Percentiles rank a stretch among this genome's conserved stretches.
Conservation (phyloP, 2,113 vertebrate genomes). For the Ariopsis seemanni region DNA sequence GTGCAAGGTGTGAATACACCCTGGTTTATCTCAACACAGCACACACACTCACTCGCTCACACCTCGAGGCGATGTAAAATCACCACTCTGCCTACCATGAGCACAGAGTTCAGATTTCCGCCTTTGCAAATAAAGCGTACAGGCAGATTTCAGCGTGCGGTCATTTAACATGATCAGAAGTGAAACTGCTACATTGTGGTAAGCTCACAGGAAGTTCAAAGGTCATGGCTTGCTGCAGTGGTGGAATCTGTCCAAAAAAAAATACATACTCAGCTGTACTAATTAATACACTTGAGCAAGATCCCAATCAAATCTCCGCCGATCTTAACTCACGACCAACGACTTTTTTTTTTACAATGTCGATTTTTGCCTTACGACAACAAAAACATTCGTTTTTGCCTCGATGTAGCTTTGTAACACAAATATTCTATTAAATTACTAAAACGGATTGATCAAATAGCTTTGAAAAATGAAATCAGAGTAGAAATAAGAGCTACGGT, state of each 20-base stretch:
- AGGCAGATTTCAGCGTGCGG: not conserved
- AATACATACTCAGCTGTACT: not conserved
- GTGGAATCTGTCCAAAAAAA: not conserved
- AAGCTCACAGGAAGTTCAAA: conserved; percentile 5
- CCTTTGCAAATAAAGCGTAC: not conserved
- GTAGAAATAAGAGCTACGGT: too few species aligned
- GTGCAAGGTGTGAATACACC: not conserved
- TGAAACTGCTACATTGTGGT: not conserved
- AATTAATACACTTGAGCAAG: not conserved
- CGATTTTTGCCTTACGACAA: too few species aligned
- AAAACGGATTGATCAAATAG: too few species aligned
- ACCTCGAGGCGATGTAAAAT: not conserved
- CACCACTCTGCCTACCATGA: not conserved
- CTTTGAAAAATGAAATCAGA: too few species aligned
- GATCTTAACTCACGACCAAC: too few species aligned
- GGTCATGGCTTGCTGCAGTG: not conserved
- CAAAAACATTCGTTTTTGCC: too few species aligned
- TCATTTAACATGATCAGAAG: not conserved
- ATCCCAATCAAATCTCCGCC: not conserved
- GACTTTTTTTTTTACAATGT: too few species aligned
- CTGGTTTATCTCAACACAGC: not conserved
- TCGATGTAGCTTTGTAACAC: too few species aligned
- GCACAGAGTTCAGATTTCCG: not conserved
- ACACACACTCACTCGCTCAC: not conserved
- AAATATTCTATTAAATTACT: too few species aligned